Evolutionary conservation across 2,797 vertebrate species (phyloP).

Genomic region (Typhlichthys eigenmanni): DNA sequence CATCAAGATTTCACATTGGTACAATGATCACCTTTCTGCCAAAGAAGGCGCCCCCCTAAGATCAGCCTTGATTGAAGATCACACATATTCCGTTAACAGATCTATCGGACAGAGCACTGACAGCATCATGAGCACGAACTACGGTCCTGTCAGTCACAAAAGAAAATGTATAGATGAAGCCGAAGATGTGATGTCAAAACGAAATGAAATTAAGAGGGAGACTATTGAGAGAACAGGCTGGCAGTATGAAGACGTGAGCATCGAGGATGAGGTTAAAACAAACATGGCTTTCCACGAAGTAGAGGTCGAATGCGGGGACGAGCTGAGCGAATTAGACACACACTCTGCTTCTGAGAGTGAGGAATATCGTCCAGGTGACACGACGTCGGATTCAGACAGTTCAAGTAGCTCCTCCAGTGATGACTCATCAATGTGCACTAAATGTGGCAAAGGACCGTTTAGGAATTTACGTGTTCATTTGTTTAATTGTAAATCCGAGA

Average conservation of each 20-base stretch:
- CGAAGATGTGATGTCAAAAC: not conserved
- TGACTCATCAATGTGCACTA: conserved; percentile 28
- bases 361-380: conserved; percentile 3
- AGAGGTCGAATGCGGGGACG: not conserved
- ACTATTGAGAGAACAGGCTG: too few relatives aligned
- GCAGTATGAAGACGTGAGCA: too few relatives aligned
- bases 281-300: too few relatives aligned
- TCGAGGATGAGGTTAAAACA: too few relatives aligned
- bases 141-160: too few relatives aligned
- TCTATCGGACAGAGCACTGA: too few relatives aligned
- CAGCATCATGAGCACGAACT: too few relatives aligned
- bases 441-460: conserved; percentile 61
- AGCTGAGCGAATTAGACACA: not conserved
- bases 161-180: not conserved
- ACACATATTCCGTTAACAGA: too few relatives aligned
- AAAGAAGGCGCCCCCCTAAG: too few relatives aligned
- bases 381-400: conserved; percentile 28
- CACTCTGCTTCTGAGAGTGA: not conserved
- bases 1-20: too few relatives aligned
- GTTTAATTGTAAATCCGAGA: conserved; percentile 47
- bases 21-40: too few relatives aligned
- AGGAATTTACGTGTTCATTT: conserved; percentile 60
- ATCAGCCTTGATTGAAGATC: too few relatives aligned
- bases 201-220: not conserved
- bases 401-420: conserved; percentile 19